These are phyloP conservation scores for Propsilocerus akamusi DNA, from an alignment of 1,140 invertebrate genomes.

Conservation along the genomic window DNA sequence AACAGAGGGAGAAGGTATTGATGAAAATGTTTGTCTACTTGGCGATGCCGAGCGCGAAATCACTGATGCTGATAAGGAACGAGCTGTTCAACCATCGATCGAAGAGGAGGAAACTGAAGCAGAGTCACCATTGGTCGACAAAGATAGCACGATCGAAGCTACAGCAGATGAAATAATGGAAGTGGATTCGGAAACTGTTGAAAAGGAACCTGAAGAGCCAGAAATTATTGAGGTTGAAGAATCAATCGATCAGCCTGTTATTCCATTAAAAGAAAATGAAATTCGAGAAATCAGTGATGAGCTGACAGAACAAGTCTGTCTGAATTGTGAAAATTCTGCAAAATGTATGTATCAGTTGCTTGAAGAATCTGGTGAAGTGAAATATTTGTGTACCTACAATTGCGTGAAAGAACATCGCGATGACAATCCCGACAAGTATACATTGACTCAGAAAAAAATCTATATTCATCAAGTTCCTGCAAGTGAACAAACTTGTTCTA, in stretches of 20 bases:
- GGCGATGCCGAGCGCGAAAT: conserved; percentile 38
- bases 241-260: conserved; percentile 10
- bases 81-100: conserved; percentile 31
- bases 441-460: conserved; percentile 21
- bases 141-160: not conserved
- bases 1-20: conserved; percentile 26
- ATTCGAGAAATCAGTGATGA: conserved; percentile 12
- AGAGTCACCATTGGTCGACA: conserved; percentile 9
- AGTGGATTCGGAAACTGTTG: conserved; percentile 12
- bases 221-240: conserved; percentile 15
- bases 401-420: conserved; percentile 19
- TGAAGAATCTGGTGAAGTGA: conserved; percentile 16
- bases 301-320: conserved; percentile 12
- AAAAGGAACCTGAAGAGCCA: conserved; percentile 21
- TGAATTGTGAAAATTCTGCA: conserved; percentile 17
- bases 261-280: conserved; percentile 19
- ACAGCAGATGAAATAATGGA: not conserved
- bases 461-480: conserved; percentile 23
- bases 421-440: conserved; percentile 17
- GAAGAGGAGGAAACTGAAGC: conserved; percentile 23
- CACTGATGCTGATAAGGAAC: conserved; percentile 38
- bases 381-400: conserved; percentile 19
- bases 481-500: conserved; percentile 15
- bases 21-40: conserved; percentile 34
- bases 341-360: conserved; percentile 15